Evolutionary conservation across 2,888 invertebrate species (phyloP).

Genomic region (Spodoptera picta): DNA sequence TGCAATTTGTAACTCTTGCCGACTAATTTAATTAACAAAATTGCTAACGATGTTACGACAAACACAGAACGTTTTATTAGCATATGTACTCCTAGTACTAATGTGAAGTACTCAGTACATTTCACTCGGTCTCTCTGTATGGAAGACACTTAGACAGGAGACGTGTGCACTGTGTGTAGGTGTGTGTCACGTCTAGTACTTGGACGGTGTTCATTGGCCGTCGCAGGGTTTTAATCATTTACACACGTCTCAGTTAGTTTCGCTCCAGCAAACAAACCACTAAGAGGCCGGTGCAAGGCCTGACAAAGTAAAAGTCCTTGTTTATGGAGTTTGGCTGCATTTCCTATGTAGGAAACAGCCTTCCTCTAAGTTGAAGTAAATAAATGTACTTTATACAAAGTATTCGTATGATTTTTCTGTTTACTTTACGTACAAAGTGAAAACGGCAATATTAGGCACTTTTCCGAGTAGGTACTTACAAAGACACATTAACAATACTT

Average conservation of each 20-base stretch:
- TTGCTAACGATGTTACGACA: background rate
- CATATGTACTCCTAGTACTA: constrained; percentile 7
- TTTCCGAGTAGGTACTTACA: too few relatives aligned
- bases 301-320: constrained; percentile 19
- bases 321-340: constrained; percentile 9
- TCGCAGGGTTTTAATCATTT: constrained; percentile 38
- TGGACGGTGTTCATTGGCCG: constrained; percentile 30
- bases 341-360: too few relatives aligned
- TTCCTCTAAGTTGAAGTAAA: too few relatives aligned
- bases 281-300: constrained; percentile 7
- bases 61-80: background rate
- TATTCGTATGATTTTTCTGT: background rate
- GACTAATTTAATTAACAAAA: background rate
- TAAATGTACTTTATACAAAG: background rate
- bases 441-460: too few relatives aligned
- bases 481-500: too few relatives aligned
- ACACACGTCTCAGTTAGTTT: constrained; percentile 29
- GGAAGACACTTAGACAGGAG: constrained; percentile 1
- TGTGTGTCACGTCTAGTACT: constrained; percentile 12
- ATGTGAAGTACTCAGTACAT: background rate
- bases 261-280: constrained; percentile 28
- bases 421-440: too few relatives aligned
- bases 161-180: background rate
- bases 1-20: too few relatives aligned
- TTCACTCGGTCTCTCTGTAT: background rate